Evolutionary conservation across 2,113 vertebrate species (phyloP).

Genomic region (Equus przewalskii): DNA sequence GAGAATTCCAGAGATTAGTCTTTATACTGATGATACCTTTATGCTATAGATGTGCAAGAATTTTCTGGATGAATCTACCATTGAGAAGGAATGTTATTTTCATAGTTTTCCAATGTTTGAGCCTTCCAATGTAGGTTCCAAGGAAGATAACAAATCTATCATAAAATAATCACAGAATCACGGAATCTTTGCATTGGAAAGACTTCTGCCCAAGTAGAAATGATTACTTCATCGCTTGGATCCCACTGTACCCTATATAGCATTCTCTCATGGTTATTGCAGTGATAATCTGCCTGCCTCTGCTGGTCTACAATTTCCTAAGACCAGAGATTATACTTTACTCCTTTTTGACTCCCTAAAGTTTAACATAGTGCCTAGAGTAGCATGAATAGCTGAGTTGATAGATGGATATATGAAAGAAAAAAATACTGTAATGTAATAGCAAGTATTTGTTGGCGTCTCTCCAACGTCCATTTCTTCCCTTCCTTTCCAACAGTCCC

Average conservation of each 20-base stretch:
- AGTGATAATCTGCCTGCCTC: not conserved
- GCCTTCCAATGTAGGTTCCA: not conserved
- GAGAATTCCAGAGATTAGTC: constrained; percentile 13
- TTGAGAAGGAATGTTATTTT: constrained; percentile 34
- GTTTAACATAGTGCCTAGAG: not conserved
- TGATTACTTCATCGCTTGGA: not conserved
- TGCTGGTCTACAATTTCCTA: not conserved
- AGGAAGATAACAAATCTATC: not conserved
- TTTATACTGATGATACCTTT: not conserved
- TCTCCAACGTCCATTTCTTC: not conserved
- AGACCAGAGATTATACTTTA: not conserved
- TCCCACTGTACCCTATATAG: not conserved
- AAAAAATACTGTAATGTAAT: not conserved
- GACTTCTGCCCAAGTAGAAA: not conserved
- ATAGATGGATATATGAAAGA: not conserved
- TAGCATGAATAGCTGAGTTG: constrained; percentile 19
- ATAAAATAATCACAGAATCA: constrained; percentile 50
- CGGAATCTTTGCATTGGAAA: constrained; percentile 51
- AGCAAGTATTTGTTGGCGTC: not conserved
- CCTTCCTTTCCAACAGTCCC: not conserved
- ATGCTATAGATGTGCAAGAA: not conserved
- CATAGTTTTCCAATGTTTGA: constrained; percentile 38
- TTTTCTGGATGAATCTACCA: constrained; percentile 23
- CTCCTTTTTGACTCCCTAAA: not conserved
- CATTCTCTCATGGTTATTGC: not conserved